Base-by-base conservation (phyloP, 2,888 invertebrate species). In the Folsomia manolachei region DNA sequence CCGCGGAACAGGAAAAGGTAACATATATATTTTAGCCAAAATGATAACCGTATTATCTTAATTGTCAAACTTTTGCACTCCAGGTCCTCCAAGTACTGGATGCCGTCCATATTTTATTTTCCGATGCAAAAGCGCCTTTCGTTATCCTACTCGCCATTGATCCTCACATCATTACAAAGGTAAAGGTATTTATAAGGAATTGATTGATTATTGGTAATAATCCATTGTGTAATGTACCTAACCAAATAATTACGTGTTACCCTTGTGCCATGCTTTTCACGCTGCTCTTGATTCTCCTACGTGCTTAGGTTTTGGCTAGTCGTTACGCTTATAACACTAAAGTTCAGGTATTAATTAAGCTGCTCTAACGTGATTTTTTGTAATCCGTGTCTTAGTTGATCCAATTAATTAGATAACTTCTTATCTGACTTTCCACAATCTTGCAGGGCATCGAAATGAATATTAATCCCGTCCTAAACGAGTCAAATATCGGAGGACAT, bases 151-250 rank as follows among this genome's bases (percentile, higher is more conserved):
- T 97, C 80, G 97, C 98, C 0, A 96, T 98, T 80, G 99, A 99
- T 87, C 98, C 98, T 1, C 98, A 99, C 85, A 95, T 98, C 77
- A 97, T 99, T 82, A 94, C 97, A 80, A 97, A 96, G 88, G 95
- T 92, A 84, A 39, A 9, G 4, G 39, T n/a, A n/a, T n/a, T n/a
- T n/a, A n/a, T n/a, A n/a, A n/a, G n/a, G n/a, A n/a, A n/a, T n/a
- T n/a, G n/a, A n/a, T n/a, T n/a, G n/a, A n/a, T n/a, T n/a, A n/a
- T n/a, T n/a, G n/a, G n/a, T n/a, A n/a, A n/a, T n/a, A n/a, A n/a
- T n/a, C n/a, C n/a, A n/a, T n/a, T n/a, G n/a, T n/a, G n/a, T n/a
- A n/a, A n/a, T n/a, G n/a, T n/a, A n/a, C n/a, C n/a, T n/a, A n/a
- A n/a, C n/a, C n/a, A n/a, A n/a, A n/a, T n/a, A n/a, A n/a, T n/a